Evolutionary conservation across 2,797 vertebrate genomes (phyloP).

Genomic region (Brachymystax lenok): DNA sequence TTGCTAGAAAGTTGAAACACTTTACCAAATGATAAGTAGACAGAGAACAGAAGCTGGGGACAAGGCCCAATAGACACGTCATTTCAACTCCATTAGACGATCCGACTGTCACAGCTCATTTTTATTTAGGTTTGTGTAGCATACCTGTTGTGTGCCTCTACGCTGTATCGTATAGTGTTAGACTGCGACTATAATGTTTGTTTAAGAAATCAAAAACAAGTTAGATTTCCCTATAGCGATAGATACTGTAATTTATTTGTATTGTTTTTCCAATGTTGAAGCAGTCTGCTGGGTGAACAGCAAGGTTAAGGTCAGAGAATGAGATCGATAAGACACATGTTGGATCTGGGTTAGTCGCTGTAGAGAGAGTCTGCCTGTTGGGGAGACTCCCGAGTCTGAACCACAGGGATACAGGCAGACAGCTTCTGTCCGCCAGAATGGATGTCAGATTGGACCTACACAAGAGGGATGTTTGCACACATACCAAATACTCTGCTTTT

Average conservation of each 20-base stretch:
- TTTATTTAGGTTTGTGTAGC: not conserved
- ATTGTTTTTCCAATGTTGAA: not conserved
- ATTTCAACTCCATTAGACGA: not conserved
- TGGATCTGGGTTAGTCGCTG: constrained; percentile 23
- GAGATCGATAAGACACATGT: constrained; percentile 41
- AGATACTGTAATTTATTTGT: not conserved
- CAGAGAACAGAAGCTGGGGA: not conserved
- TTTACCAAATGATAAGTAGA: not conserved
- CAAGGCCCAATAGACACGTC: not conserved
- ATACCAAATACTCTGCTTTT: constrained; percentile 27
- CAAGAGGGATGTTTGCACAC: constrained; percentile 36
- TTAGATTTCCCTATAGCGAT: not conserved
- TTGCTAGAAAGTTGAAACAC: not conserved
- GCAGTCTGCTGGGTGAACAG: not conserved
- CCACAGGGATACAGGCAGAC: constrained; percentile 36
- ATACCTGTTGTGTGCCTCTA: not conserved
- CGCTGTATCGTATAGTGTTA: not conserved
- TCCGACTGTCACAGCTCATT: not conserved
- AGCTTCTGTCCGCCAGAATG: constrained; percentile 47
- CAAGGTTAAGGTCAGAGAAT: not conserved
- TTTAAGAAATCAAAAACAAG: not conserved
- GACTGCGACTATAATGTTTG: not conserved
- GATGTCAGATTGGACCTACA: constrained; percentile 46
- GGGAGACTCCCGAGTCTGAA: constrained; percentile 29
- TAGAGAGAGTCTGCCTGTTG: constrained; percentile 30